These are phyloP conservation scores for Lytechinus pictus DNA, from an alignment of 35 echinoderm and acorn worm genomes.

Conservation along the genomic window DNA sequence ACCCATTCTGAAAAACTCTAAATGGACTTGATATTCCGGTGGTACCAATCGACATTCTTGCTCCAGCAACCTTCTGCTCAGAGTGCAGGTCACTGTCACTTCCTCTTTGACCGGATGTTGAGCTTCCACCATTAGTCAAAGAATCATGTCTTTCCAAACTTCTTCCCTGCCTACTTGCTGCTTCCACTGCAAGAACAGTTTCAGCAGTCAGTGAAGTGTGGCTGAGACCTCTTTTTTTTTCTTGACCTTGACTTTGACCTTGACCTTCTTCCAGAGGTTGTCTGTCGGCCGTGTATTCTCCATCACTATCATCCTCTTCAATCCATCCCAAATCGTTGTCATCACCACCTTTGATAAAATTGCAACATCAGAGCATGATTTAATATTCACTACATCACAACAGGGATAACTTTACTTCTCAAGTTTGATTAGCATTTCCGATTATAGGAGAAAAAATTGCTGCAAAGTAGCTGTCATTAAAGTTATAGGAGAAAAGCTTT, in stretches of 20 bases:
- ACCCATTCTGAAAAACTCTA: background rate
- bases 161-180: background rate
- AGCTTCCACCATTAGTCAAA: background rate
- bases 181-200: background rate
- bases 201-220: background rate
- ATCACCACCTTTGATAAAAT: background rate
- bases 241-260: background rate
- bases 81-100: background rate
- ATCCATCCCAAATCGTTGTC: constrained; percentile 21
- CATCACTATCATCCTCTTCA: background rate
- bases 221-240: background rate
- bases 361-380: too few species aligned
- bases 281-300: background rate
- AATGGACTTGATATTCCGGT: background rate
- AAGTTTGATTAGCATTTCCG: too few species aligned
- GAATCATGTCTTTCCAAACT: background rate
- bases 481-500: too few species aligned
- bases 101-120: background rate
- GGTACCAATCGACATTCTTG: background rate
- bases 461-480: too few species aligned
- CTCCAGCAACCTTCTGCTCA: background rate
- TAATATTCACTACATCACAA: too few species aligned
- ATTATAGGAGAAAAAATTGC: too few species aligned
- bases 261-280: background rate
- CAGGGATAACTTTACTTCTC: too few species aligned